These are phyloP conservation scores for Cromileptes altivelis DNA, from an alignment of 2,113 vertebrate species.

Conservation along the genomic window DNA sequence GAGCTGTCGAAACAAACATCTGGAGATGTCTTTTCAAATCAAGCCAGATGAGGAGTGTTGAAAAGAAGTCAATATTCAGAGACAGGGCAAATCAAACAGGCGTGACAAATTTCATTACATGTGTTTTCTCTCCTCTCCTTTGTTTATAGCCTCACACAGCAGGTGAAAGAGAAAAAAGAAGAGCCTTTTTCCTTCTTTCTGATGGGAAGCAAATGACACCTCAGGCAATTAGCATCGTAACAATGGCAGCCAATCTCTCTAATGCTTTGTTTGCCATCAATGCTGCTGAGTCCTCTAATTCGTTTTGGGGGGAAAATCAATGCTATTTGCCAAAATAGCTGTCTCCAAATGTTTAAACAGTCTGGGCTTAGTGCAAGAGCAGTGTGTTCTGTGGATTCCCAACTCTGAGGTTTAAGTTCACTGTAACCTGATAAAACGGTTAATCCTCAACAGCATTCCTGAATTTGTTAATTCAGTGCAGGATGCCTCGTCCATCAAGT, in stretches of 20 bases:
- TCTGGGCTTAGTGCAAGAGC: slow-evolving; percentile 29
- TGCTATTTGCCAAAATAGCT: slow-evolving; percentile 64
- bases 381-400: slow-evolving; percentile 18
- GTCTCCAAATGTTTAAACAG: slow-evolving; percentile 66
- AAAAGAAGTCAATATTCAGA: slow-evolving; percentile 11
- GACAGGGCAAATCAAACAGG: not conserved
- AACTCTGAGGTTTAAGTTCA: slow-evolving; percentile 13
- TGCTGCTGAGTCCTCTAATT: slow-evolving; percentile 61
- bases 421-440: slow-evolving; percentile 28
- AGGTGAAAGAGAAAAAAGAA: not conserved
- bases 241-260: slow-evolving; percentile 64
- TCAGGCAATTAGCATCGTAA: slow-evolving; percentile 63
- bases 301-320: slow-evolving; percentile 68
- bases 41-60: slow-evolving; percentile 11
- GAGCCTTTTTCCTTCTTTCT: not conserved
- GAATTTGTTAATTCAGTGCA: slow-evolving; percentile 42
- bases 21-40: slow-evolving; percentile 15
- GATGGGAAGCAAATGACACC: slow-evolving; percentile 60
- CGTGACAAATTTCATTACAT: slow-evolving; percentile 29
- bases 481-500: slow-evolving; percentile 41
- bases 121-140: slow-evolving; percentile 17
- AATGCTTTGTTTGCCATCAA: slow-evolving; percentile 72
- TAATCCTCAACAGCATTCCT: slow-evolving; percentile 14
- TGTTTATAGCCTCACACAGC: slow-evolving; percentile 43
- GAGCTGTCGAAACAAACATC: slow-evolving; percentile 8